Evolutionary conservation across 1,140 invertebrate genomes (phyloP).

Genomic region (Trichoplusia ni): DNA sequence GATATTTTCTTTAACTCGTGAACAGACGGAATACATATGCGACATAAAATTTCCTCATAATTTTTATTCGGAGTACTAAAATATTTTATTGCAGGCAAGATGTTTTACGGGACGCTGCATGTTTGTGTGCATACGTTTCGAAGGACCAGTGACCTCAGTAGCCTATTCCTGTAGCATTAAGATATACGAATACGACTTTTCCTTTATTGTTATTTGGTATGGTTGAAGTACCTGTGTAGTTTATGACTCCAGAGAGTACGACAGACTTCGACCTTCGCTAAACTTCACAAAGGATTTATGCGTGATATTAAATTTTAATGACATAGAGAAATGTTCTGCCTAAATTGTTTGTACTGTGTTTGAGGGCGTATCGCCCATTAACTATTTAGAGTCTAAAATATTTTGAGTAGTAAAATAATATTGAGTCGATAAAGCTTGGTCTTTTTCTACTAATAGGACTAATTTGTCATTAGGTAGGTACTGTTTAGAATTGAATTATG

Average conservation of each 20-base stretch:
- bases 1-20: too few species aligned
- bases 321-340: too few species aligned
- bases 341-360: too few species aligned
- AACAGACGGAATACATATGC: too few species aligned
- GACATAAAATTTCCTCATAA: conserved; percentile 22
- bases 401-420: too few species aligned
- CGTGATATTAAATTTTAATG: too few species aligned
- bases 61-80: conserved; percentile 22
- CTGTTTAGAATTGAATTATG: too few species aligned
- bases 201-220: conserved; percentile 13
- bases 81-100: conserved; percentile 9
- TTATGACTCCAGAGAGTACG: not conserved
- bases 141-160: not conserved
- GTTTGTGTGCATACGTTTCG: conserved; percentile 17
- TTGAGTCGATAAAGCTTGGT: too few species aligned
- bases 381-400: too few species aligned
- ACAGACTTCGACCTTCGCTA: conserved; percentile 4
- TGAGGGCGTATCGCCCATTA: too few species aligned
- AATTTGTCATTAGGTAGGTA: too few species aligned
- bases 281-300: not conserved
- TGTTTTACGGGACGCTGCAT: conserved; percentile 17
- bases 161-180: not conserved
- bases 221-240: conserved; percentile 5
- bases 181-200: conserved; percentile 3
- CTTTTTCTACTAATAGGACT: too few species aligned